phyloP scores from a whole-genome alignment of 2,113 vertebrate species.

The Ammodytes dubius region DNA sequence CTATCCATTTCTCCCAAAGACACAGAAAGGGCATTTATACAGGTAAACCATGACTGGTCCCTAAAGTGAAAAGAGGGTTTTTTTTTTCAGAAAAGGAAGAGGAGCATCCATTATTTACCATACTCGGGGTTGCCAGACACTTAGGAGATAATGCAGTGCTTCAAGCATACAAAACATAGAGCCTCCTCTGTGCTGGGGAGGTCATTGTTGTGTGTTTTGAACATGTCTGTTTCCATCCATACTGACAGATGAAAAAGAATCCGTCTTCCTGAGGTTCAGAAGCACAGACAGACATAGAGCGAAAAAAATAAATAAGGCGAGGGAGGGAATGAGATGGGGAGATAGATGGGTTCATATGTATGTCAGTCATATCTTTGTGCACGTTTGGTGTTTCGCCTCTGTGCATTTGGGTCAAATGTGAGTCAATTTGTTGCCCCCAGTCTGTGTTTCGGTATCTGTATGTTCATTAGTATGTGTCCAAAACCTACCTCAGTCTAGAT shows the following conservation, averaged over 20 bases:
- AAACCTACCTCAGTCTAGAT: not conserved
- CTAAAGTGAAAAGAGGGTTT: constrained; percentile 71
- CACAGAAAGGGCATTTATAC: constrained; percentile 80
- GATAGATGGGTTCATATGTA: constrained; percentile 42
- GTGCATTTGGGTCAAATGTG: constrained; percentile 29
- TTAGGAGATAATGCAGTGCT: constrained; percentile 83
- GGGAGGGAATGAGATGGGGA: constrained; percentile 38
- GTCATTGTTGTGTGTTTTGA: constrained; percentile 80
- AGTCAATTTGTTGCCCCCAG: constrained; percentile 21
- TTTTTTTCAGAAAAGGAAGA: constrained; percentile 68
- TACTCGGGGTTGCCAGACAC: constrained; percentile 78
- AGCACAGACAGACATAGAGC: constrained; percentile 64
- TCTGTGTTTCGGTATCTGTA: constrained; percentile 30
- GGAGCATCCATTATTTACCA: constrained; percentile 83
- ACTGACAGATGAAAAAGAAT: constrained; percentile 82
- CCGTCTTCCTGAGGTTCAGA: constrained; percentile 77
- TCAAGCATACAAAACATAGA: constrained; percentile 83
- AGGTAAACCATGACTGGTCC: constrained; percentile 82
- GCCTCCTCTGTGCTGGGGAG: constrained; percentile 68
- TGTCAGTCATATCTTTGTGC: constrained; percentile 54
- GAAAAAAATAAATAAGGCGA: constrained; percentile 42
- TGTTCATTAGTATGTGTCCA: constrained; percentile 21
- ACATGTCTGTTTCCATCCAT: constrained; percentile 81
- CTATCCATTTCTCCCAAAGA: constrained; percentile 77
- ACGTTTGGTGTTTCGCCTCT: constrained; percentile 35